phyloP scores from a whole-genome alignment of 64 coral and sea anemone species.

The Actinia equina region DNA sequence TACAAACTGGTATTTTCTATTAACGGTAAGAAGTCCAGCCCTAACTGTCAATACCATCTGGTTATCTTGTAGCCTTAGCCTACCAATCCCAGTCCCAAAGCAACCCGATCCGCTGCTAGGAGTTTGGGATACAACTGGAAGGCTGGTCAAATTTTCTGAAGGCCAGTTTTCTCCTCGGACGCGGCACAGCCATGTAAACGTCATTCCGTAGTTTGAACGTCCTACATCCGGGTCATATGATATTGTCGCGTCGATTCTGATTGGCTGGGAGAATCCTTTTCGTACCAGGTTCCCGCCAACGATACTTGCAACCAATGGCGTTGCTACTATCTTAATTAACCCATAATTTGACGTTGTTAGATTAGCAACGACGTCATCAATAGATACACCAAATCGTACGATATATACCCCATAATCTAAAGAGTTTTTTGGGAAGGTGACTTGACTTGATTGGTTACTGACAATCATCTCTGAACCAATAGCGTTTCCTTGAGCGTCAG shows the following conservation, averaged over 20 bases:
- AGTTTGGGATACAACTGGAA: conserved; percentile 21
- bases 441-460: conserved; percentile 33
- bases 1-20: conserved; percentile 39
- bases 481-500: neutral
- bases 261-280: conserved; percentile 23
- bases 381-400: neutral
- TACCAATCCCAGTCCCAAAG: conserved; percentile 60
- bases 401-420: conserved; percentile 39
- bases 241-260: conserved; percentile 40
- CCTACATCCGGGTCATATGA: conserved; percentile 56
- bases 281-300: conserved; percentile 27
- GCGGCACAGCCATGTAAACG: conserved; percentile 63
- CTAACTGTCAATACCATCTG: conserved; percentile 20
- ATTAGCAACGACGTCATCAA: neutral
- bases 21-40: conserved; percentile 27
- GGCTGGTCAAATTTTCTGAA: neutral
- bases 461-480: conserved; percentile 13
- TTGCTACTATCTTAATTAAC: conserved; percentile 33
- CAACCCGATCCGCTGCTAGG: conserved; percentile 19
- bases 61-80: neutral
- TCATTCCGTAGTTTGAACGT: neutral
- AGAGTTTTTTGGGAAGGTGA: conserved; percentile 13
- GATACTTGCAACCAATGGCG: conserved; percentile 44
- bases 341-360: conserved; percentile 29
- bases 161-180: conserved; percentile 25